Base-by-base conservation (phyloP, 2,888 invertebrate genomes). In the Drosophila emarginata region DNA sequence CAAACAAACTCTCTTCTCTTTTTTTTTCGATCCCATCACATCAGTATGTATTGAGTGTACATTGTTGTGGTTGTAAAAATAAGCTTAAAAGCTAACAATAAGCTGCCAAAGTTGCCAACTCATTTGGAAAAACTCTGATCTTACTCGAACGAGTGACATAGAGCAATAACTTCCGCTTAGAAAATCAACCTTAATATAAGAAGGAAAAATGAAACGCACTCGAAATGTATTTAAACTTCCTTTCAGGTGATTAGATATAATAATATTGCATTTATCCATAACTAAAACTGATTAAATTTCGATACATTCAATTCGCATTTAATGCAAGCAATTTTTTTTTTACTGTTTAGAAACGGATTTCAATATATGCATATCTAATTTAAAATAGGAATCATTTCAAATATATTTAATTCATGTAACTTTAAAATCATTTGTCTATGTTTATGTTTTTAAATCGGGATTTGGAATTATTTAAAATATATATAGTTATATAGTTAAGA, bases 21-120 rank as follows among this genome's bases (percentile, higher is more conserved):
- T 23, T 23, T 26, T 26, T 15, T 5, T 9, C 21, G 28, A 18
- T 14, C 23, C 57, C 21, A 39, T 39, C 23, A 74, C 76, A 50
- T 51, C 66, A 45, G 45, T 68, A 61, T 32, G 56, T 56, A 53
- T 54, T 45, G 67, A 65, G 51, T 40, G 61, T 76, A 83, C 87
- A 75, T 78, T 85, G 86, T 84, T 86, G 82, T 82, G 74, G 75
- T 86, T 86, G 84, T 88, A 85, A 85, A 85, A 85, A 86, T 85
- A 83, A 88, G 88, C 85, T 85, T 86, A 87, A 87, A 87, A 80
- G 78, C 83, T 74, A 84, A 87, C 86, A 84, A 87, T 85, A 86
- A 82, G 86, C 79, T 67, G 75, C 60, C 80, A 74, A 80, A 87
- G 83, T 72, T 86, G 84, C 87, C 82, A 85, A 87, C 83, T 87